Conservation (phyloP, 2,888 invertebrate species). For the Agrotis ipsilon region DNA sequence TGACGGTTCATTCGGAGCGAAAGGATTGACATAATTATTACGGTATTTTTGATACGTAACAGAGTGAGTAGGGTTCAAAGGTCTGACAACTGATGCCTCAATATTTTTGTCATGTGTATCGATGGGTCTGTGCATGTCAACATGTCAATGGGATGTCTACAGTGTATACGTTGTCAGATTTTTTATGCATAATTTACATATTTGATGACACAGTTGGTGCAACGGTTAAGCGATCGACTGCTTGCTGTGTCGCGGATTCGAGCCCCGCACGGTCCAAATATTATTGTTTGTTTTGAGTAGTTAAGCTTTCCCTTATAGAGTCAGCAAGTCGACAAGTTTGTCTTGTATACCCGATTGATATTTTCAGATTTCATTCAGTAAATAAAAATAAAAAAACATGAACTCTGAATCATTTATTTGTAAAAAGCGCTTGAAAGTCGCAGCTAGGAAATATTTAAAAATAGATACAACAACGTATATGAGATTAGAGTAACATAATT, state of each 20-base stretch:
- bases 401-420: not conserved
- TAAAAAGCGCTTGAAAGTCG: not conserved
- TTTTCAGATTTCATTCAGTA: not conserved
- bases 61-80: slow-evolving; percentile 28
- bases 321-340: too few relatives aligned
- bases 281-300: too few relatives aligned
- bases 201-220: too few relatives aligned
- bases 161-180: too few relatives aligned
- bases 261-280: too few relatives aligned
- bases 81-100: not conserved
- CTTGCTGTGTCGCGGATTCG: too few relatives aligned
- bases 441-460: not conserved
- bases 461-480: not conserved
- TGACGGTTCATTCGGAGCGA: slow-evolving; percentile 19
- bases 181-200: too few relatives aligned
- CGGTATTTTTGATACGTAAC: slow-evolving; percentile 21
- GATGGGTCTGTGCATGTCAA: not conserved
- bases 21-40: slow-evolving; percentile 33
- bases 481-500: slow-evolving; percentile 2
- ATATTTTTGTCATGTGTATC: not conserved
- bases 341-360: not conserved
- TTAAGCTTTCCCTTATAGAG: too few relatives aligned
- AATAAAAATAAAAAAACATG: not conserved
- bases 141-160: not conserved
- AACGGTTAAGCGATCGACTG: too few relatives aligned